Percentiles rank a stretch among this genome's conserved stretches.
phyloP scores from a whole-genome alignment of 2,797 vertebrate genomes.

The Nyctibius grandis region DNA sequence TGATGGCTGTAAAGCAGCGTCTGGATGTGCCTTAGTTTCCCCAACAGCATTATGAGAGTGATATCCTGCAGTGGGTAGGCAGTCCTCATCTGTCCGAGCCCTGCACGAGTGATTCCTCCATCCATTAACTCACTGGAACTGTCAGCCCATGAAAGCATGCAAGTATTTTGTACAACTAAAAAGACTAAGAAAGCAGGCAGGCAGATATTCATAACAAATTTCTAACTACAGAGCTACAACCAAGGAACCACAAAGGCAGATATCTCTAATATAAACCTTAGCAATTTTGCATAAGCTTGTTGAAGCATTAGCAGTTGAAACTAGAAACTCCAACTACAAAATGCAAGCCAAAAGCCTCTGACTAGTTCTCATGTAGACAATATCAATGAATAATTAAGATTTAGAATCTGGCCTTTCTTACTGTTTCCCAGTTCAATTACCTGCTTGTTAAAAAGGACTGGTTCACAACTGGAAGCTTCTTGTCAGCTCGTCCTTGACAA shows the following conservation, averaged over 20 bases:
- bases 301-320: neutral
- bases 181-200: neutral
- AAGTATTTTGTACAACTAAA: neutral
- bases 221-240: neutral
- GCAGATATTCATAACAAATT: neutral
- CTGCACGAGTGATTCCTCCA: neutral
- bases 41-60: neutral
- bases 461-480: neutral
- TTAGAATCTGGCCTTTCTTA: neutral
- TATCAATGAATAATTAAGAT: neutral
- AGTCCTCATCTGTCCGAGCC: neutral
- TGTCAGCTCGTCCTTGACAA: neutral
- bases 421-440: neutral
- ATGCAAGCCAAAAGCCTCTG: neutral
- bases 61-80: neutral
- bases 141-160: neutral
- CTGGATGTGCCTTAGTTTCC: neutral
- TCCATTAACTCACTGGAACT: neutral
- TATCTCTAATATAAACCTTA: neutral
- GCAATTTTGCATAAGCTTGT: neutral
- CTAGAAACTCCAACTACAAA: neutral
- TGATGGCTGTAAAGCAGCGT: neutral
- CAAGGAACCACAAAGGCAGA: neutral
- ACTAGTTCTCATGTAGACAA: neutral
- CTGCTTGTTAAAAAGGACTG: neutral